Percentiles rank a stretch among this genome's conserved stretches.
These are phyloP conservation scores for Temnothorax curvispinosus DNA, from an alignment of 1,140 invertebrate genomes.

Conservation along the genomic window DNA sequence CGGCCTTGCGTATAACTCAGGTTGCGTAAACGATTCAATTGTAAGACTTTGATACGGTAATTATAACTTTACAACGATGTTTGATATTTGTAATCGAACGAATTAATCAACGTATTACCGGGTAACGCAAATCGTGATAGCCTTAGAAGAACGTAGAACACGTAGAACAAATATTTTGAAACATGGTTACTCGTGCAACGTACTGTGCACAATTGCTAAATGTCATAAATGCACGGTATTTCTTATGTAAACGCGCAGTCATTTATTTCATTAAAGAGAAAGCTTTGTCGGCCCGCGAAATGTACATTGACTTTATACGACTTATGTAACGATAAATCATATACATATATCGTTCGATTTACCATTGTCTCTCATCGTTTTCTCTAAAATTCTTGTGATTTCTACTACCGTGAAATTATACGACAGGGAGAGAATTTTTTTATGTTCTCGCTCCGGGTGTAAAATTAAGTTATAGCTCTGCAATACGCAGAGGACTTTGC, in stretches of 20 bases:
- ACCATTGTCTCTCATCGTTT: not conserved
- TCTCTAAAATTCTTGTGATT: not conserved
- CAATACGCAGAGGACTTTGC: not conserved
- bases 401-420: not conserved
- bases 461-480: not conserved
- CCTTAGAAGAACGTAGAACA: not conserved
- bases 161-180: conserved; percentile 17
- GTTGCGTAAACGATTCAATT: not conserved
- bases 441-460: not conserved
- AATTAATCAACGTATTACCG: conserved; percentile 1
- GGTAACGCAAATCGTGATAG: not conserved
- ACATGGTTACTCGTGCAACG: not conserved
- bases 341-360: conserved; percentile 5
- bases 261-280: conserved; percentile 59
- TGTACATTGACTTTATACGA: conserved; percentile 4
- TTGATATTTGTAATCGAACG: not conserved
- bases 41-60: not conserved
- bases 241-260: conserved; percentile 46
- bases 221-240: conserved; percentile 45
- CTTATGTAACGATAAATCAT: not conserved
- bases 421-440: not conserved
- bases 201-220: conserved; percentile 34
- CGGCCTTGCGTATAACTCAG: not conserved
- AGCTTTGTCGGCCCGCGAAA: conserved; percentile 46
- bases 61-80: not conserved